These are phyloP conservation scores for Percina caprodes DNA, from an alignment of 2,113 vertebrate genomes.

Conservation along the genomic window DNA sequence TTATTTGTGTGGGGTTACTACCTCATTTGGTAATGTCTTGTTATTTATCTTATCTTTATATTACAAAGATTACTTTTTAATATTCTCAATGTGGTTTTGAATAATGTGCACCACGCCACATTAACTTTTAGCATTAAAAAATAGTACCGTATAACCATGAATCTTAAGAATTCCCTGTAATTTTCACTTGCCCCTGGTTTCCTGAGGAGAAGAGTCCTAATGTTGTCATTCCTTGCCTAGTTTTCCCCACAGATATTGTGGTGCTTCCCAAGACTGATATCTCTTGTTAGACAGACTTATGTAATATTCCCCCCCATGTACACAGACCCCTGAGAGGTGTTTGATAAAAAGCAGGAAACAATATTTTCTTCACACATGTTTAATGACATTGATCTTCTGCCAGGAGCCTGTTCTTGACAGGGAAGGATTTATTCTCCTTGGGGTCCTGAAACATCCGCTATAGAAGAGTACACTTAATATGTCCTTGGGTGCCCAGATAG, in stretches of 20 bases:
- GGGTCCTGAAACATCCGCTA: background rate
- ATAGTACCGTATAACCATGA: background rate
- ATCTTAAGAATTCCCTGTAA: background rate
- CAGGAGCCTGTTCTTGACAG: background rate
- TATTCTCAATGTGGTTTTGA: slow-evolving; percentile 11
- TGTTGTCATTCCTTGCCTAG: background rate
- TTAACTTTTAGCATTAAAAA: background rate
- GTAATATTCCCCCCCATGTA: slow-evolving; percentile 4
- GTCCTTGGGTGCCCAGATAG: no score
- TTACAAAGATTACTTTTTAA: slow-evolving; percentile 13
- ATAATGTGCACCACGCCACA: background rate
- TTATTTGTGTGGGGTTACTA: slow-evolving; percentile 3
- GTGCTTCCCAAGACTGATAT: background rate
- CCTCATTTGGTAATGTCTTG: slow-evolving; percentile 10
- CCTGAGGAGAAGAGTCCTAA: background rate
- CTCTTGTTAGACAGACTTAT: background rate
- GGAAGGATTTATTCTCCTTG: slow-evolving; percentile 9
- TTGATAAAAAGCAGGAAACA: slow-evolving; percentile 20
- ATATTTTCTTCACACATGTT: slow-evolving; percentile 11
- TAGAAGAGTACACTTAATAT: background rate
- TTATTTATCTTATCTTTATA: slow-evolving; percentile 10
- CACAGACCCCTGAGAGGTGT: background rate
- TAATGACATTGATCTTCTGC: slow-evolving; percentile 37
- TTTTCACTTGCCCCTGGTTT: background rate
- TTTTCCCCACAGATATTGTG: background rate